Evolutionary conservation across 1,140 invertebrate genomes (phyloP).

Genomic region (Aplysia californica): DNA sequence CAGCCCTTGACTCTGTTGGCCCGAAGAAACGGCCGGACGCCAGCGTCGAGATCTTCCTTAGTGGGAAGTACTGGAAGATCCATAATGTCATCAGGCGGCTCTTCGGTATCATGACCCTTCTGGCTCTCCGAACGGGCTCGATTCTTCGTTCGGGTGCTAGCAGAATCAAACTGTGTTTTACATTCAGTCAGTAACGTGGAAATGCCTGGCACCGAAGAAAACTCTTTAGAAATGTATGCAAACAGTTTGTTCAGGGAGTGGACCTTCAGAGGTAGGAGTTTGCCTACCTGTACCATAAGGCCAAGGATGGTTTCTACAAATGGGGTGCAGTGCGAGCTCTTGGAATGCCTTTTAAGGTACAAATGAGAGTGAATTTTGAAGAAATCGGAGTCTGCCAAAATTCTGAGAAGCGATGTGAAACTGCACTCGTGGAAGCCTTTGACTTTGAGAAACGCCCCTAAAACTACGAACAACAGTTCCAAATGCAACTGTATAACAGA

Average conservation of each 20-base stretch:
- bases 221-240: background rate
- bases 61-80: slow-evolving; percentile 56
- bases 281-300: background rate
- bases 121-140: background rate
- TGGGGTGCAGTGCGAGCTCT: too few species aligned
- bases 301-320: too few species aligned
- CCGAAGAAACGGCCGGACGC: slow-evolving; percentile 68
- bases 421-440: background rate
- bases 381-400: background rate
- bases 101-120: slow-evolving; percentile 4
- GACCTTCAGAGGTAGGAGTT: background rate
- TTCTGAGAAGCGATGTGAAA: background rate
- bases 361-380: background rate
- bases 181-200: background rate
- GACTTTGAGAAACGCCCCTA: background rate
- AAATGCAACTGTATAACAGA: background rate
- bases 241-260: background rate
- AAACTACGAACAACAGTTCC: background rate
- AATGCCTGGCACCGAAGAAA: background rate
- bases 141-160: background rate
- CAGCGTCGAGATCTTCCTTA: slow-evolving; percentile 46
- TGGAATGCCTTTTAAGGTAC: background rate
- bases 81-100: slow-evolving; percentile 61
- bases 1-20: slow-evolving; percentile 72
- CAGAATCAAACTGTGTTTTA: background rate